Percentiles rank a stretch among this genome's conserved stretches.
These are phyloP conservation scores for Montipora sp. DNA, from an alignment of 64 coral and sea anemone genomes.

Conservation along the genomic window DNA sequence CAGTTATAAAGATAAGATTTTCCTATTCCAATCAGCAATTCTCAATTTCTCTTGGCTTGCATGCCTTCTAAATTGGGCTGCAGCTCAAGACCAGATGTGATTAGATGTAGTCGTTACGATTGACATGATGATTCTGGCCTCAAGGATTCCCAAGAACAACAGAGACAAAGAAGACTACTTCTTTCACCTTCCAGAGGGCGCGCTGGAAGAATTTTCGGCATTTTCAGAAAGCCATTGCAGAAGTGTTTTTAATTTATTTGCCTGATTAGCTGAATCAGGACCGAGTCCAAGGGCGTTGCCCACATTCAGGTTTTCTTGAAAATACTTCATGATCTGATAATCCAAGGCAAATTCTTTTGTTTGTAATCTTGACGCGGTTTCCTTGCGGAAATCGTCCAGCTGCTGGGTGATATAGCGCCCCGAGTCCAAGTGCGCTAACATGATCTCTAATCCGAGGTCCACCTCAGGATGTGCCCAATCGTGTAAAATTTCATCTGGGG, in stretches of 20 bases:
- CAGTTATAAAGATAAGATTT: too few species aligned
- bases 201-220: slow-evolving; percentile 51
- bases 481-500: slow-evolving; percentile 76
- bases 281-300: slow-evolving; percentile 67
- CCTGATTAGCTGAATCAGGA: slow-evolving; percentile 52
- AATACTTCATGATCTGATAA: slow-evolving; percentile 67
- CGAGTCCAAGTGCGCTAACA: slow-evolving; percentile 72
- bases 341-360: slow-evolving; percentile 6
- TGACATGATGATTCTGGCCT: too few species aligned
- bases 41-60: too few species aligned
- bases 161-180: not conserved
- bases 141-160: not conserved
- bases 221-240: slow-evolving; percentile 93
- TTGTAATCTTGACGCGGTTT: slow-evolving; percentile 25
- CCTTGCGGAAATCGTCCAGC: slow-evolving; percentile 59
- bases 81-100: too few species aligned
- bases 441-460: slow-evolving; percentile 74
- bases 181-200: not conserved
- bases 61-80: too few species aligned
- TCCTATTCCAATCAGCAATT: too few species aligned
- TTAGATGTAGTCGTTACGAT: too few species aligned
- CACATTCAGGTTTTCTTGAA: slow-evolving; percentile 63
- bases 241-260: slow-evolving; percentile 75
- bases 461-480: slow-evolving; percentile 66
- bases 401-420: slow-evolving; percentile 84